A percentile compares a stretch with the other conserved stretches of the same genome.
These are phyloP conservation scores for Oriolus oriolus DNA, from an alignment of 2,113 vertebrate genomes.

Conservation along the genomic window DNA sequence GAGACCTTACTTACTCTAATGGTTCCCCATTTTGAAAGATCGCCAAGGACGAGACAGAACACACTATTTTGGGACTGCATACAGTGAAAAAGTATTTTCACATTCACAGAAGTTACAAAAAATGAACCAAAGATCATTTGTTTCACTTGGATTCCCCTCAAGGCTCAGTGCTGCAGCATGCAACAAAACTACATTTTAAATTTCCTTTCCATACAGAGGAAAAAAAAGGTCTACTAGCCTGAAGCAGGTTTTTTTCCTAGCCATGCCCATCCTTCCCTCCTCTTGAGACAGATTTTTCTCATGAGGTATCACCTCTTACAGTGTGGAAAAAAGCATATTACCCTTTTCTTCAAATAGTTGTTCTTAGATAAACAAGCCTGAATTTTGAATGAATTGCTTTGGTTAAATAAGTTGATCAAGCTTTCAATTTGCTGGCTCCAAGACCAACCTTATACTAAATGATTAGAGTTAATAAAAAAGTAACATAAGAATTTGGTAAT, in stretches of 20 bases:
- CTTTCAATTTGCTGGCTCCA: background rate
- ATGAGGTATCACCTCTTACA: background rate
- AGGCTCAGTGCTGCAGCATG: background rate
- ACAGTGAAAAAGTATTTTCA: background rate
- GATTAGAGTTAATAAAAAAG: background rate
- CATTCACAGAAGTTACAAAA: background rate
- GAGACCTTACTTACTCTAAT: background rate
- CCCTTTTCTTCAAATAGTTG: background rate
- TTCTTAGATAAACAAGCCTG: background rate
- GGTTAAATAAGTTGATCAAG: background rate
- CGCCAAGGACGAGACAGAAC: background rate
- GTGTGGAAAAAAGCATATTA: background rate
- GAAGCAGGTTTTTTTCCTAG: background rate
- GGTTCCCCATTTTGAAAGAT: background rate
- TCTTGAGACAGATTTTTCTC: background rate
- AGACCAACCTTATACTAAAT: background rate
- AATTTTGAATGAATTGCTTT: background rate
- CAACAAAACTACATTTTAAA: background rate
- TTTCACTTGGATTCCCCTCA: background rate
- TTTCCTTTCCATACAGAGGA: background rate
- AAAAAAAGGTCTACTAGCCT: background rate
- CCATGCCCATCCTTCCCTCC: background rate
- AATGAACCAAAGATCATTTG: background rate
- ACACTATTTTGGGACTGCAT: background rate
- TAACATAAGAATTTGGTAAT: background rate